These are phyloP conservation scores for Pedetes capensis DNA, from an alignment of 2,113 vertebrate species.

Conservation along the genomic window DNA sequence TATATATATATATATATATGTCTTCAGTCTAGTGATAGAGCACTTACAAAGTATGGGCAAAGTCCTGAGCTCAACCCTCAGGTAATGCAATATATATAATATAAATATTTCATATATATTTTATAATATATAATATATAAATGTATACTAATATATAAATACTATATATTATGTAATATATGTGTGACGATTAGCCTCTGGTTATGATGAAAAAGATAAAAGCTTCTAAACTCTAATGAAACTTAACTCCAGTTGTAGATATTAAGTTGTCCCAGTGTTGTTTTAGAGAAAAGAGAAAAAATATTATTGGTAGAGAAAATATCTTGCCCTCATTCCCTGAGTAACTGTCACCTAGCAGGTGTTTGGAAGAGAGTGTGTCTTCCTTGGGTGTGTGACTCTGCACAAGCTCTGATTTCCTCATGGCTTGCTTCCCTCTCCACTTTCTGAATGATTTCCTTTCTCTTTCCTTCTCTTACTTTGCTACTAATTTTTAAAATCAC, in stretches of 20 bases:
- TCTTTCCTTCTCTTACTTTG: not conserved
- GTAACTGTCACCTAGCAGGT: not conserved
- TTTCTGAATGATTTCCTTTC: not conserved
- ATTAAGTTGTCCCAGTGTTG: not conserved
- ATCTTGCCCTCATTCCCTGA: not conserved
- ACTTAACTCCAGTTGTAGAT: not conserved
- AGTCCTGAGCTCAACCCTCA: too few species aligned
- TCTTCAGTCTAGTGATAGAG: too few species aligned
- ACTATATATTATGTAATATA: too few species aligned
- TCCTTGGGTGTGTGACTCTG: not conserved
- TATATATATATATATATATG: too few species aligned
- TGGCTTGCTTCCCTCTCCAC: rapidly evolving
- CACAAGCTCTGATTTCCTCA: rapidly evolving
- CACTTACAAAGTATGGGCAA: too few species aligned
- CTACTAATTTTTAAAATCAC: not conserved
- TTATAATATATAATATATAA: too few species aligned
- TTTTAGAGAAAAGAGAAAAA: not conserved
- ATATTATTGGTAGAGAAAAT: not conserved
- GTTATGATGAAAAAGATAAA: not conserved
- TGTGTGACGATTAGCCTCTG: not conserved
- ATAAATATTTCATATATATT: too few species aligned
- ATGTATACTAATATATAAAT: not conserved
- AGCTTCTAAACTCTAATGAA: not conserved
- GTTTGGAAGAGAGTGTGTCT: not conserved
- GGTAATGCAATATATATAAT: too few species aligned